Base-by-base conservation (phyloP, 2,797 vertebrate genomes). In the Coregonus ussuriensis region DNA sequence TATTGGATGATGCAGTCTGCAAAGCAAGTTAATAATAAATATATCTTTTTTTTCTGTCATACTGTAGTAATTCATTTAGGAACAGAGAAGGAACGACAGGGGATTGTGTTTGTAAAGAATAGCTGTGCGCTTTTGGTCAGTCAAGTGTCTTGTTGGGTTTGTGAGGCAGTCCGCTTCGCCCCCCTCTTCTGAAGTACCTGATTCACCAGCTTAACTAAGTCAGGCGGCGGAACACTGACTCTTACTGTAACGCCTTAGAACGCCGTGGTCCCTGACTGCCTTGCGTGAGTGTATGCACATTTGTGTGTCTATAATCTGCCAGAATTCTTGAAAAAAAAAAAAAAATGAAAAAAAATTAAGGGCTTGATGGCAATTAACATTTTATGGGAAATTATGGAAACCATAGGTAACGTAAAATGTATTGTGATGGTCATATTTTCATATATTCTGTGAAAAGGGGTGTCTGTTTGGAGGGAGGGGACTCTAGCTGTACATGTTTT, bases 141-240 rank as follows among this genome's bases (percentile, higher is more conserved):
- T 88, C 83, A 83, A 92, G 88, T 90, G 85, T 92, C 81, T 90
- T 88, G 85, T 90, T 87, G 79, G 86, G 85, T 88, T 88, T 65
- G 83, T 87, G 89, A 92, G 91, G 90, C 88, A 89, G 88, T 90
- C 88, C 85, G 89, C 89, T 87, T 90, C 71, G 74, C 89, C 88
- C 91, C 59, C 53, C 41, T 83, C 25, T 90, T 90, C 88, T 84
- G 80, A 90, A 91, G 85, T 86, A 89, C 86, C 88, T 84, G 82
- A 93, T 93, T 93, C 93, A 94, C 94, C 94, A 94, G 93, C 94
- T 93, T 82, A 91, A 92, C 87, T 87, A 92, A 90, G 91, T 88
- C 89, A 90, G 90, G 92, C 85, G 84, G 81, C 79, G 85, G 84
- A 84, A 83, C 89, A 85, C 86, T 81, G 91, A 92, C 88, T 90